These are phyloP conservation scores for Gadopsis marmoratus DNA, from an alignment of 2,797 vertebrate genomes.

Conservation along the genomic window DNA sequence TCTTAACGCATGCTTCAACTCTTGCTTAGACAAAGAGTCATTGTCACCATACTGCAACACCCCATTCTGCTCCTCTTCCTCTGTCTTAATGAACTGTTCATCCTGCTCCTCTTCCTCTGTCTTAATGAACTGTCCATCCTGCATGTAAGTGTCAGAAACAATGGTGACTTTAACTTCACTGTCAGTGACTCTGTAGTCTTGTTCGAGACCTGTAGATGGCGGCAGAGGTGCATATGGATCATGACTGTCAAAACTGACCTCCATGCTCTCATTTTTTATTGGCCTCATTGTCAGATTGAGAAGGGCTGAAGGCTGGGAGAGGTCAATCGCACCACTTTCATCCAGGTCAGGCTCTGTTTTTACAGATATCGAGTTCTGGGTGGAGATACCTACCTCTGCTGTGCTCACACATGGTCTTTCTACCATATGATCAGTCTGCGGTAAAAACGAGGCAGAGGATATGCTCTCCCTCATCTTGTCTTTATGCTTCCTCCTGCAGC, in stretches of 20 bases:
- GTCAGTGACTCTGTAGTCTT: conserved; percentile 41
- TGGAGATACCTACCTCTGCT: conserved; percentile 4
- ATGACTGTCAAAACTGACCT: conserved; percentile 30
- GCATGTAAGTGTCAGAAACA: conserved; percentile 62
- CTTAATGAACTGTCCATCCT: conserved; percentile 60
- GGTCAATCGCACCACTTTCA: conserved; percentile 69
- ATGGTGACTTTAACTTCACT: conserved; percentile 65
- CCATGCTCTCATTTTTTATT: conserved; percentile 70
- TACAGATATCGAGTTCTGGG: conserved; percentile 40
- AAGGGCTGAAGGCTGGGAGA: conserved; percentile 70
- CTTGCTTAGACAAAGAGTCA: conserved; percentile 28
- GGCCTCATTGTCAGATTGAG: conserved; percentile 57
- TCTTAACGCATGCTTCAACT: conserved; percentile 25
- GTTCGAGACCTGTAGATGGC: conserved; percentile 22
- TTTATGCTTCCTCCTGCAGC: conserved; percentile 63
- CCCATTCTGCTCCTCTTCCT: conserved; percentile 54
- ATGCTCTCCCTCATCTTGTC: conserved; percentile 35
- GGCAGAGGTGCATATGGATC: conserved; percentile 45
- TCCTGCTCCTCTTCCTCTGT: conserved; percentile 54
- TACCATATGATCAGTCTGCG: conserved; percentile 24
- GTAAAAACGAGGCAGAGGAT: conserved; percentile 16
- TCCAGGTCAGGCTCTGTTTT: conserved; percentile 74
- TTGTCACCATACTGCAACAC: conserved; percentile 1
- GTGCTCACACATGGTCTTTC: conserved; percentile 15
- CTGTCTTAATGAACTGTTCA: conserved; percentile 47